A percentile compares a stretch with the other conserved stretches of the same genome.
phyloP scores from a whole-genome alignment of 2,888 invertebrate species.

The Gymnoscelis rufifasciata region DNA sequence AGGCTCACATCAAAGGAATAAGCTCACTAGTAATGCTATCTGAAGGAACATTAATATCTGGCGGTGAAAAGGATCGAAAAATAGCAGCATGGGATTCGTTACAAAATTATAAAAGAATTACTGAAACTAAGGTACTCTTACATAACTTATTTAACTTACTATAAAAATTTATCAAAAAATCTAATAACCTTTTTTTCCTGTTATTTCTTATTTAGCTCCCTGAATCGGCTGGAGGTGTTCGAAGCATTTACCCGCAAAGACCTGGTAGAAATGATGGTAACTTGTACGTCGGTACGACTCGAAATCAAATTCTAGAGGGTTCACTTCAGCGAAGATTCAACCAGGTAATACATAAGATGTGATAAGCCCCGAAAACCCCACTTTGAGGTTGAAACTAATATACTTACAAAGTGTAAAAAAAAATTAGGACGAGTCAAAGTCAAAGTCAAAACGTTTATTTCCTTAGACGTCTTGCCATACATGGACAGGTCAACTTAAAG shows the following conservation, averaged over 20 bases:
- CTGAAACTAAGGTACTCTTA: constrained; percentile 93
- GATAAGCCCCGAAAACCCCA: too few species aligned
- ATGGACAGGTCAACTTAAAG: too few species aligned
- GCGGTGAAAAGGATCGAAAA: constrained; percentile 93
- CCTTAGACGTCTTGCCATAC: too few species aligned
- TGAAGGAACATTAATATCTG: constrained; percentile 93
- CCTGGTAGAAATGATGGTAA: constrained; percentile 93
- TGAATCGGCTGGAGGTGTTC: constrained; percentile 91
- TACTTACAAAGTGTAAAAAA: too few species aligned
- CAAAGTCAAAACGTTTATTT: too few species aligned
- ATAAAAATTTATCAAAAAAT: too few species aligned
- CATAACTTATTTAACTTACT: too few species aligned
- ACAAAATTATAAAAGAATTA: constrained; percentile 93
- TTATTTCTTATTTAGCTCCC: constrained; percentile 81
- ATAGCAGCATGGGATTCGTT: constrained; percentile 95
- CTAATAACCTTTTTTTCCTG: neutral
- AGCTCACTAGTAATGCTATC: constrained; percentile 92
- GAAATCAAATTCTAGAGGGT: constrained; percentile 93
- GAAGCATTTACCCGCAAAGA: constrained; percentile 92
- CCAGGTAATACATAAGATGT: too few species aligned
- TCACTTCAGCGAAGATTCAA: constrained; percentile 93
- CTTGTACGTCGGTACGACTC: constrained; percentile 93
- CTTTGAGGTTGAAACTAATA: too few species aligned
- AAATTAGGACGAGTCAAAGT: too few species aligned
- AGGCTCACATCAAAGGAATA: constrained; percentile 92